These are phyloP conservation scores for Larimichthys polyactis DNA, from an alignment of 2,113 vertebrate genomes.

Conservation along the genomic window DNA sequence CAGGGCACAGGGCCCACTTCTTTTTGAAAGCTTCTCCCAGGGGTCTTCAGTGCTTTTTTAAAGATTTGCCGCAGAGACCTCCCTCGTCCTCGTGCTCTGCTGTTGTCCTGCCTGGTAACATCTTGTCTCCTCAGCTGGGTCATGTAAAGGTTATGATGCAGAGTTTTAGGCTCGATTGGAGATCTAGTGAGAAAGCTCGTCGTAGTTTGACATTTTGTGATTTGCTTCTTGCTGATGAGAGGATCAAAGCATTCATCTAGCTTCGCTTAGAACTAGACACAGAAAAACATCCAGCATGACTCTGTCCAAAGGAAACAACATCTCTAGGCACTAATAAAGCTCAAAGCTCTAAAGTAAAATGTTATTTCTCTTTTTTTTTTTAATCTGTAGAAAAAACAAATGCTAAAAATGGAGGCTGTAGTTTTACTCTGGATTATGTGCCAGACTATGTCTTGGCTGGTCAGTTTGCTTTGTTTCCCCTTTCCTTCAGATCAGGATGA, in stretches of 20 bases:
- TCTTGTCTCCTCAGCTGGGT: slow-evolving; percentile 28
- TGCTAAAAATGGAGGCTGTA: no score
- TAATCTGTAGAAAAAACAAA: background rate
- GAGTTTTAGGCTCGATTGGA: background rate
- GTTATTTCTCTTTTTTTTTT: background rate
- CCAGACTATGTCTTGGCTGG: no score
- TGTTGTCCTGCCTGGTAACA: slow-evolving; percentile 6
- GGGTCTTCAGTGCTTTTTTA: slow-evolving; percentile 25
- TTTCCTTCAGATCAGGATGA: no score
- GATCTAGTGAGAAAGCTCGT: background rate
- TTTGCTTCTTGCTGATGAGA: background rate
- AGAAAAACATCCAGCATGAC: background rate
- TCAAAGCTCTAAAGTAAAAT: background rate
- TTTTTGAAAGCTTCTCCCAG: slow-evolving; percentile 43
- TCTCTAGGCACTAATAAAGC: background rate
- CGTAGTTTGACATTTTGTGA: background rate
- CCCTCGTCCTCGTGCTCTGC: background rate
- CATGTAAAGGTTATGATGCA: background rate
- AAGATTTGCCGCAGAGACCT: slow-evolving; percentile 37
- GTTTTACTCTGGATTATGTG: no score
- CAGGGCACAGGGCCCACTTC: slow-evolving; percentile 39
- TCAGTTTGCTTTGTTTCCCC: no score
- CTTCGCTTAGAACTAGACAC: background rate
- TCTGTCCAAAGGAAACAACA: background rate
- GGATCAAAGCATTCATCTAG: background rate